Base-by-base conservation (phyloP, 2,113 vertebrate genomes). In the Takifugu flavidus region DNA sequence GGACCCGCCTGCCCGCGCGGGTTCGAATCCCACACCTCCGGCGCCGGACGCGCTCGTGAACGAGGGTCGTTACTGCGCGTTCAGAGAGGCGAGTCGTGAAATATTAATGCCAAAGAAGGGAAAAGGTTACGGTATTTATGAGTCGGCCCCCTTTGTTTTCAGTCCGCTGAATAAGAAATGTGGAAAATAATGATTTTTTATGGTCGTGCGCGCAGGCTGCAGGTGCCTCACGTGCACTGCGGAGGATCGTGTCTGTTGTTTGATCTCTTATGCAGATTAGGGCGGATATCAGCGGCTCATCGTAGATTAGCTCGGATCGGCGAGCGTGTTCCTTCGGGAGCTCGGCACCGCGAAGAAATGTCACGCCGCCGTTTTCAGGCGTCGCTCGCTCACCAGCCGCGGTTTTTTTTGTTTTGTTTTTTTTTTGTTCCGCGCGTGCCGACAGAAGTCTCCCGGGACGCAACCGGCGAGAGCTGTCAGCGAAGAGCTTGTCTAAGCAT, bases 401-500 rank as follows among this genome's bases (percentile, higher is more conserved):
- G 73, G 63, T 67, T 65, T 70, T 44, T 7, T 44, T 60, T 65
- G 63, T 67, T 65, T 70, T 44, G 63, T 67, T 65, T 70, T 44
- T 7, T 44, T 60, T 65, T 72, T 10, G 2, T 39, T 60, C 59
- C 70, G 11, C 43, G 70, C 67, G 67, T 72, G 72, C 80, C 68
- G 78, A 72, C 55, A 70, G 77, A 78, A 75, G 68, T 53, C 70
- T 53, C 56, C 0, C 59, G 79, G 82, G 68, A 47, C 46, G 13
- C 7, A 12, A 26, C 58, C 11, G 61, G 59, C 43, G 53, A 65
- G 66, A 65, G 78, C 82, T 80, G 86, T 82, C 82, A 77, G 77
- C 4, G 63, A 74, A 74, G 11, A 79, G 67, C 79, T 84, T 76
- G 82, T 79, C 82, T 86, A 78, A 83, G 81, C 86, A 75, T 74